Evolutionary conservation across 2,113 vertebrate genomes (phyloP).

Genomic region (Elgaria multicarinata): DNA sequence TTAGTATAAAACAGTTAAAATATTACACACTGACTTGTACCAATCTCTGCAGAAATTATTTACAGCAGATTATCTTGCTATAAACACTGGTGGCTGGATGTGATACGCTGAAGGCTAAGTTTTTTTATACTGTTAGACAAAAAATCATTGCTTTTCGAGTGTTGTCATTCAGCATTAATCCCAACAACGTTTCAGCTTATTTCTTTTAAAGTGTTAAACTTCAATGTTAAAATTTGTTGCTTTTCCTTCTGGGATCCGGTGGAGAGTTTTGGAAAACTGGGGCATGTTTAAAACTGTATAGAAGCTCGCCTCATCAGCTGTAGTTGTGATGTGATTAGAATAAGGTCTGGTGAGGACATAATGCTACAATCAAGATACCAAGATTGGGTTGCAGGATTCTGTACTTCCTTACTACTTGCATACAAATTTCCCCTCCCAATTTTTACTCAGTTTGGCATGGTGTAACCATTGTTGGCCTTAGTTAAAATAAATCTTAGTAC

Average conservation of each 20-base stretch:
- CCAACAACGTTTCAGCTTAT: not conserved
- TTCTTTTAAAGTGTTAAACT: not conserved
- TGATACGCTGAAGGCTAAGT: too few species aligned
- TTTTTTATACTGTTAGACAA: too few species aligned
- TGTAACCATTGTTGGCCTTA: not conserved
- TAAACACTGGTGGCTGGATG: too few species aligned
- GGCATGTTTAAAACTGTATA: not conserved
- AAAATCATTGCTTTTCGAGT: not conserved
- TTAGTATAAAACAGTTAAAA: too few species aligned
- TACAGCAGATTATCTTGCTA: too few species aligned
- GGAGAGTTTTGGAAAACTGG: not conserved
- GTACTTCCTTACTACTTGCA: not conserved
- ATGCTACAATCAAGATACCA: not conserved
- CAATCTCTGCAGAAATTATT: too few species aligned
- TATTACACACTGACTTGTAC: too few species aligned
- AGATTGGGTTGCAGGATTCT: not conserved
- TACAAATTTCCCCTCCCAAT: not conserved
- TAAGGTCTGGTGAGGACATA: not conserved
- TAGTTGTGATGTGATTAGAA: not conserved
- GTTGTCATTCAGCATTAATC: not conserved
- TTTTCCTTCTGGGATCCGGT: not conserved
- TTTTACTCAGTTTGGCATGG: not conserved
- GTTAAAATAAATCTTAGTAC: not conserved
- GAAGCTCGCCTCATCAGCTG: not conserved
- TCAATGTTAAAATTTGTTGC: not conserved